Evolutionary conservation across 2,797 vertebrate species (phyloP), one percentile per base, ranked within the genome.

Genomic region (Argentina silus): DNA sequence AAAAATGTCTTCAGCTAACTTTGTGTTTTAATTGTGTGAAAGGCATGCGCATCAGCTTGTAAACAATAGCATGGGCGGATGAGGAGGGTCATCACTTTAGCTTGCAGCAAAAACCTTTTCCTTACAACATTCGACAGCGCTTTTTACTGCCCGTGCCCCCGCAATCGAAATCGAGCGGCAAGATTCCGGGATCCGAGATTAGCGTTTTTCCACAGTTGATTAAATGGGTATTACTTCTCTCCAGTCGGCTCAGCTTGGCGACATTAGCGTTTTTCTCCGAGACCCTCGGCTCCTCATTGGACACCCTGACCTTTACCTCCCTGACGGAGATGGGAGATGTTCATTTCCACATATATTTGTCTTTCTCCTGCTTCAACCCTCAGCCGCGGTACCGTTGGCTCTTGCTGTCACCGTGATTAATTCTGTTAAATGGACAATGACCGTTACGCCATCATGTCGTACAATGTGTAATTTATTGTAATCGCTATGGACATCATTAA

Each of bases 141-240:
- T n/a, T n/a, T n/a, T n/a, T n/a, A n/a, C n/a, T n/a, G n/a, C n/a
- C n/a, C n/a, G n/a, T n/a, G n/a, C n/a, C n/a, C n/a, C n/a, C n/a
- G n/a, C n/a, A n/a, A n/a, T n/a, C n/a, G n/a, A n/a, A n/a, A n/a
- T n/a, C n/a, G n/a, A n/a, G n/a, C n/a, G n/a, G n/a, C n/a, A n/a
- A n/a, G n/a, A n/a, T n/a, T n/a, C n/a, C n/a, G n/a, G n/a, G n/a
- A n/a, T n/a, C n/a, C n/a, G n/a, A n/a, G n/a, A n/a, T n/a, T 62
- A 0, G 67, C 1, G 15, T 63, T 77, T 73, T 17, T 67, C 76
- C 74, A 79, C 83, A 89, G 75, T 87, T 79, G 77, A 86, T 91
- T 88, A 89, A 89, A 86, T 48, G 44, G 74, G 17, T 80, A 76
- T 85, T 85, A 36, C 81, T 78, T 81, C 77, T 61, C 69, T 66